Conservation (phyloP, 2,888 invertebrate genomes). For the Mycalesis mineus region DNA sequence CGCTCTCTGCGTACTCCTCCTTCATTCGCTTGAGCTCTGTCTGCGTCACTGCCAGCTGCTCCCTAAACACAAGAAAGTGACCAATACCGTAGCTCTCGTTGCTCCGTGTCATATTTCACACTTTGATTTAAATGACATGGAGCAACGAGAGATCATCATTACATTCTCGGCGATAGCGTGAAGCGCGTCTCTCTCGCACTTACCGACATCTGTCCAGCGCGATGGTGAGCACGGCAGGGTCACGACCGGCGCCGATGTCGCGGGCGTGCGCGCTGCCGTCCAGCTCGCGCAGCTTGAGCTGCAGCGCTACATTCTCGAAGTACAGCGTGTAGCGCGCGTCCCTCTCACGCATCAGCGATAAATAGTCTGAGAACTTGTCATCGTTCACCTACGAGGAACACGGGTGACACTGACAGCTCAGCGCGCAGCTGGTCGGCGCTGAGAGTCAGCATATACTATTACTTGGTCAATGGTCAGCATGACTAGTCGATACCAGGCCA, state of each 20-base stretch:
- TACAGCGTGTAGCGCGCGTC: conserved; percentile 67
- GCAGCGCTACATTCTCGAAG: conserved; percentile 64
- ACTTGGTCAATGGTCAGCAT: too few species aligned
- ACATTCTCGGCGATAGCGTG: too few species aligned
- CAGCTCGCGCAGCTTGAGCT: conserved; percentile 56
- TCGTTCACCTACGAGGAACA: conserved; percentile 54
- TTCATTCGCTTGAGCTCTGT: conserved; percentile 54
- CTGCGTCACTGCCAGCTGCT: conserved; percentile 60
- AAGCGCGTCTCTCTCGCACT: background rate
- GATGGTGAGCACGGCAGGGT: conserved; percentile 61
- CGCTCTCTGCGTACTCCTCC: conserved; percentile 66
- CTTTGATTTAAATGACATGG: too few species aligned
- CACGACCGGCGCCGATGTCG: conserved; percentile 45
- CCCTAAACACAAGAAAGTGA: conserved; percentile 40
- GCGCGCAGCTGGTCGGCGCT: too few species aligned
- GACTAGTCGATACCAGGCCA: too few species aligned
- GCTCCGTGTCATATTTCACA: too few species aligned
- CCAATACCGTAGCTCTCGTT: too few species aligned
- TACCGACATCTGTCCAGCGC: conserved; percentile 68
- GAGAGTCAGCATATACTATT: too few species aligned
- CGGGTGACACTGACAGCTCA: too few species aligned
- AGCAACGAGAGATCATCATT: too few species aligned
- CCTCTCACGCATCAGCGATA: conserved; percentile 60
- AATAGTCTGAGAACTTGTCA: conserved; percentile 59
- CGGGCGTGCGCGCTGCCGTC: conserved; percentile 42